phyloP scores from a whole-genome alignment of 2,113 vertebrate species.

The Cheilinus undulatus region DNA sequence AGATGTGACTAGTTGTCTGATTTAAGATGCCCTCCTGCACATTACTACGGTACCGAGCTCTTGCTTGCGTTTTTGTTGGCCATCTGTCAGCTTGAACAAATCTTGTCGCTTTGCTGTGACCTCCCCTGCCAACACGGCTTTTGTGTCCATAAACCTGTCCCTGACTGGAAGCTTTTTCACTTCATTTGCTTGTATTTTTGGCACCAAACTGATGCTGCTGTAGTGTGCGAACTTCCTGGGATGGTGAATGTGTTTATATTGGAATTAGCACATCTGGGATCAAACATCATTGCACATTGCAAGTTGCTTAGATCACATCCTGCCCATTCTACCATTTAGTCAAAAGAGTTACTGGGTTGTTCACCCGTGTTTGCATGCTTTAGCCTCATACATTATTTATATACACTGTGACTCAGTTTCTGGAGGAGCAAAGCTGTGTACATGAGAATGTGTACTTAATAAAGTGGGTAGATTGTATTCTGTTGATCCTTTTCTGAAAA shows the following conservation, averaged over 20 bases:
- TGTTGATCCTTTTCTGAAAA: slow-evolving; percentile 19
- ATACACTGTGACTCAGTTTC: slow-evolving; percentile 54
- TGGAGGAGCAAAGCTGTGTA: slow-evolving; percentile 38
- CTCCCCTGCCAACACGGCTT: slow-evolving; percentile 30
- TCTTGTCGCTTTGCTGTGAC: slow-evolving; percentile 54
- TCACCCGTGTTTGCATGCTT: slow-evolving; percentile 55
- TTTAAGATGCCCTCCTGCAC: slow-evolving; percentile 46
- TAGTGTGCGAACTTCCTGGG: slow-evolving; percentile 25
- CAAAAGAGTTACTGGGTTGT: slow-evolving; percentile 47
- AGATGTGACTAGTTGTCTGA: slow-evolving; percentile 58
- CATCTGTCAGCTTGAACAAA: slow-evolving; percentile 65
- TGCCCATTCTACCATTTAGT: slow-evolving; percentile 55
- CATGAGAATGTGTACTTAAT: slow-evolving; percentile 48
- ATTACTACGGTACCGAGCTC: slow-evolving; percentile 34
- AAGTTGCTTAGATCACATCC: slow-evolving; percentile 49
- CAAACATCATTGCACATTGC: slow-evolving; percentile 44
- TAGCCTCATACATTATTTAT: slow-evolving; percentile 65
- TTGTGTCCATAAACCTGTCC: slow-evolving; percentile 36
- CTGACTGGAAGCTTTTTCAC: slow-evolving; percentile 2
- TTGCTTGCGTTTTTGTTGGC: slow-evolving; percentile 24
- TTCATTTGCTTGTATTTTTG: slow-evolving; percentile 19
- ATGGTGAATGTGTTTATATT: slow-evolving; percentile 48
- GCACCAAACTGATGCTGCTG: slow-evolving; percentile 32
- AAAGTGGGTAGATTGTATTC: slow-evolving; percentile 27
- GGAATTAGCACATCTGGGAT: slow-evolving; percentile 47